These are phyloP conservation scores for Neoitamus cyanurus DNA, from an alignment of 2,888 invertebrate genomes.

Conservation along the genomic window DNA sequence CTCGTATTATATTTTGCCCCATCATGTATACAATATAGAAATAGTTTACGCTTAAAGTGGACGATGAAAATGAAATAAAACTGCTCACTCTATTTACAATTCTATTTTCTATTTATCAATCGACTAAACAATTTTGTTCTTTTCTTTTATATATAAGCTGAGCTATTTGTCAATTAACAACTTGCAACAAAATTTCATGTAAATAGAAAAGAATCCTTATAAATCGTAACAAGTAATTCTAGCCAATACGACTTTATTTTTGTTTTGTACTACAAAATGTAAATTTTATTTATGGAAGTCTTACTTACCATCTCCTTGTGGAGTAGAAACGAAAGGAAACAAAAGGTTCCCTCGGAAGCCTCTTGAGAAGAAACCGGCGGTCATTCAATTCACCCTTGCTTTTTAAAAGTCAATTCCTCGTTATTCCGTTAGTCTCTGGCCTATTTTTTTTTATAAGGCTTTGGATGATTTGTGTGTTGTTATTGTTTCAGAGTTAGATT, in stretches of 20 bases:
- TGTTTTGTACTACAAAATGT: background rate
- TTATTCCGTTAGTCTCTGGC: background rate
- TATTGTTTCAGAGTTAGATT: background rate
- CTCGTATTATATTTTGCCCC: no score
- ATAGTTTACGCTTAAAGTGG: no score
- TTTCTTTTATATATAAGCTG: background rate
- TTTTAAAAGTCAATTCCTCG: background rate
- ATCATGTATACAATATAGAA: no score
- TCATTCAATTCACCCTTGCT: background rate
- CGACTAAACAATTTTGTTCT: background rate
- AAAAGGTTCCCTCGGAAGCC: background rate
- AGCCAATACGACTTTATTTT: background rate
- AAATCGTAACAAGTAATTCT: conserved; percentile 7
- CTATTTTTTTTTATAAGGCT: background rate
- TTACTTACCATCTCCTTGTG: background rate
- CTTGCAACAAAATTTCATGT: background rate
- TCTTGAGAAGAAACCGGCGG: background rate
- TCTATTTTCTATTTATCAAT: conserved; percentile 17
- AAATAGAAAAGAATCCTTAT: background rate
- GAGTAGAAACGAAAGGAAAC: background rate
- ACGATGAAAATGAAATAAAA: background rate
- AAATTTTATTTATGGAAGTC: background rate
- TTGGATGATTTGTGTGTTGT: background rate
- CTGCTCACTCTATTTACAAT: background rate
- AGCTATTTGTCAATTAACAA: background rate